Percentiles rank a stretch among this genome's conserved stretches.
Evolutionary conservation across 1,140 invertebrate genomes (phyloP).

Genomic region (Tetramorium parvispinum): DNA sequence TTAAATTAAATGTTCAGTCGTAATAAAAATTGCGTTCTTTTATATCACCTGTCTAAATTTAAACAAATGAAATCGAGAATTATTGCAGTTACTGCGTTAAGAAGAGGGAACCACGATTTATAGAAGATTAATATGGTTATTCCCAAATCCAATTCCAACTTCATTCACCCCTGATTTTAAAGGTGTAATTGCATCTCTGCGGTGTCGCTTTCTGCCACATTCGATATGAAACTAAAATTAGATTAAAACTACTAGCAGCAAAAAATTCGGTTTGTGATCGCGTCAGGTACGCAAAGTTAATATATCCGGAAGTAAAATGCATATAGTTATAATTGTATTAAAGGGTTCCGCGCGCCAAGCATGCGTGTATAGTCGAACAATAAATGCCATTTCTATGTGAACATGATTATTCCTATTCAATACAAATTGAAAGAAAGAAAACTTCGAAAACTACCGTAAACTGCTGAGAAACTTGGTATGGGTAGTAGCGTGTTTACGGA

Average conservation of each 20-base stretch:
- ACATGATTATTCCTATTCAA: not conserved
- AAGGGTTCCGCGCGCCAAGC: not conserved
- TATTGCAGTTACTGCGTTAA: not conserved
- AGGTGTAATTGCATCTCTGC: slow-evolving; percentile 10
- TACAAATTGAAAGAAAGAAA: not conserved
- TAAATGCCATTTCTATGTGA: not conserved
- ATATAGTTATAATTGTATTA: slow-evolving; percentile 20
- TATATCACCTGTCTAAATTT: not conserved
- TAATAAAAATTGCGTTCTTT: not conserved
- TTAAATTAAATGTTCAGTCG: not conserved
- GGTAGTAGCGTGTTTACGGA: not conserved
- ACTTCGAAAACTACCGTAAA: slow-evolving; percentile 21
- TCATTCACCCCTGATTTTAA: not conserved
- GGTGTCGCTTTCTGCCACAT: slow-evolving; percentile 6
- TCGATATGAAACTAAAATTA: slow-evolving; percentile 33
- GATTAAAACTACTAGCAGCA: slow-evolving; percentile 24
- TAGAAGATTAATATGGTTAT: slow-evolving; percentile 5
- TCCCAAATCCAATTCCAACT: slow-evolving; percentile 15
- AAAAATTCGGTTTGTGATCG: slow-evolving; percentile 16
- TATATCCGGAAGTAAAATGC: slow-evolving; percentile 9
- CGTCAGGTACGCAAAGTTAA: not conserved
- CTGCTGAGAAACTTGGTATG: not conserved
- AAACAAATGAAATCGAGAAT: not conserved
- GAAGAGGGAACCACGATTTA: not conserved
- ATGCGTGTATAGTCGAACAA: not conserved